phyloP scores from a whole-genome alignment of 2,888 invertebrate genomes.

The Eilema griseolum region DNA sequence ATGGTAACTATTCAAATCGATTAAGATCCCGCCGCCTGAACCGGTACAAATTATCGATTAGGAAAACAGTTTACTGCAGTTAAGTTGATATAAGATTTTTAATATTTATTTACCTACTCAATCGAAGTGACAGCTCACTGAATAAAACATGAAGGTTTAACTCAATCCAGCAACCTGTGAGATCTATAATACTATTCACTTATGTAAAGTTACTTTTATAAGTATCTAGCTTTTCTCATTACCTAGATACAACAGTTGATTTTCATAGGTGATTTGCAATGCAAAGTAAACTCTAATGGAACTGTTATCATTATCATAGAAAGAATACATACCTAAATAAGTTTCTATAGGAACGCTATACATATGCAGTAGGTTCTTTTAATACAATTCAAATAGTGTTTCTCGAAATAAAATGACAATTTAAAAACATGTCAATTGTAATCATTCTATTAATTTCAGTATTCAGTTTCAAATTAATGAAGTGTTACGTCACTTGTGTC shows the following conservation, averaged over 20 bases:
- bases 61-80: conserved; percentile 39
- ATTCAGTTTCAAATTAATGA: too few species aligned
- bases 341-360: too few species aligned
- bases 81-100: conserved; percentile 15
- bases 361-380: too few species aligned
- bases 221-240: not conserved
- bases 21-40: too few species aligned
- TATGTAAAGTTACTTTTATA: not conserved
- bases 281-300: not conserved
- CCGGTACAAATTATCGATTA: conserved; percentile 10
- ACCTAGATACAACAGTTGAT: not conserved
- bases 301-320: not conserved
- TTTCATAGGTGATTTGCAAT: not conserved
- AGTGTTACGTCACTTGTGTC: too few species aligned
- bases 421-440: too few species aligned
- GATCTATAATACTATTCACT: not conserved
- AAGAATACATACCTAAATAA: not conserved
- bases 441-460: too few species aligned
- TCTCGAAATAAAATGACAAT: too few species aligned
- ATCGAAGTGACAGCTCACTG: conserved; percentile 51
- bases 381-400: too few species aligned
- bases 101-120: conserved; percentile 32
- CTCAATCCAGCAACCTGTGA: conserved; percentile 27
- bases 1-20: too few species aligned
- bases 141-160: conserved; percentile 59